Percentiles rank a stretch among this genome's conserved stretches.
Evolutionary conservation across 2,113 vertebrate genomes (phyloP).

Genomic region (Pseudorectes ferrugineus): DNA sequence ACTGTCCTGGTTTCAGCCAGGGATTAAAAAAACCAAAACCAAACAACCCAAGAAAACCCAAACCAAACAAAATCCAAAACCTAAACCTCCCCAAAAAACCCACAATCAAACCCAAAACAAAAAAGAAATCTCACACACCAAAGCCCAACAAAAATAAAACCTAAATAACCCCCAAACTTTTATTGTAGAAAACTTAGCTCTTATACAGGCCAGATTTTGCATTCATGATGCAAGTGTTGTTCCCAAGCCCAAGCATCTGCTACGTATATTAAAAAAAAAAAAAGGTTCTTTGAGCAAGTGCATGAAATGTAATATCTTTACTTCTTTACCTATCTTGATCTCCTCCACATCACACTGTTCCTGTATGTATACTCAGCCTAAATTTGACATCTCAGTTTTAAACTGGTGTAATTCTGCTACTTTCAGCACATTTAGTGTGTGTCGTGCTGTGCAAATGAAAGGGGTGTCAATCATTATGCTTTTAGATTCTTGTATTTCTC

Average conservation of each 20-base stretch:
- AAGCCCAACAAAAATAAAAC: neutral
- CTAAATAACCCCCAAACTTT: neutral
- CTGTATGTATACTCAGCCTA: neutral
- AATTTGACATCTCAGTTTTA: neutral
- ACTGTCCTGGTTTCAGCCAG: neutral
- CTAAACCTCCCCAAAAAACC: fast-evolving
- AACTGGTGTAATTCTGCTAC: neutral
- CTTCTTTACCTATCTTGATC: neutral
- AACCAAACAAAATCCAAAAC: neutral
- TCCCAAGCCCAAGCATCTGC: neutral
- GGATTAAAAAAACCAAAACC: neutral
- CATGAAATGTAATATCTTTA: neutral
- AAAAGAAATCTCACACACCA: no score
- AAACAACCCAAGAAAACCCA: neutral
- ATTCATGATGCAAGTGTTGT: neutral
- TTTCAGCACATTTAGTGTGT: neutral
- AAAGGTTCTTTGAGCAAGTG: neutral
- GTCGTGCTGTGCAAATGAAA: neutral
- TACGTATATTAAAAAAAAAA: neutral
- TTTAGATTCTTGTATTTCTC: neutral
- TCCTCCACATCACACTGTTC: neutral
- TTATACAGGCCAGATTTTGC: neutral
- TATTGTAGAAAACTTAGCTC: neutral
- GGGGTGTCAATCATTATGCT: neutral
- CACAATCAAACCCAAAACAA: neutral